A percentile compares a stretch with the other conserved stretches of the same genome.
phyloP scores from a whole-genome alignment of 2,888 invertebrate species.

The Ferrisia virgata region DNA sequence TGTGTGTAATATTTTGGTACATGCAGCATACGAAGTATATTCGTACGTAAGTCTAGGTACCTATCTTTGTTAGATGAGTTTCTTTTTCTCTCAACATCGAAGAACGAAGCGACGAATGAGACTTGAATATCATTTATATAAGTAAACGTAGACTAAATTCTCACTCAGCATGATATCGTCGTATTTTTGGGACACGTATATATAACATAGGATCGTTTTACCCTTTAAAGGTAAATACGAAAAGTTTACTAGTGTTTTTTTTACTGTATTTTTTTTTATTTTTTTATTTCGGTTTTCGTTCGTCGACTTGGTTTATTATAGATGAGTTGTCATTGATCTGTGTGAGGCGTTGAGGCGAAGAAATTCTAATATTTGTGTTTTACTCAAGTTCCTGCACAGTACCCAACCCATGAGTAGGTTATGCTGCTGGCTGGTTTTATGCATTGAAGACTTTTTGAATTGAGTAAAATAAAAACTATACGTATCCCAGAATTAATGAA shows the following conservation, averaged over 20 bases:
- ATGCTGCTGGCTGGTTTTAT: too few relatives aligned
- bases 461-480: too few relatives aligned
- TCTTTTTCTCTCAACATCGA: not conserved
- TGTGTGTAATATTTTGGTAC: not conserved
- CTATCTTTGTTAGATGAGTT: too few relatives aligned
- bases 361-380: not conserved
- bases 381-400: too few relatives aligned
- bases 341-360: not conserved
- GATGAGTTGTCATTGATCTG: not conserved
- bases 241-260: not conserved
- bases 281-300: not conserved
- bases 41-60: not conserved
- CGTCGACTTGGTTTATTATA: not conserved
- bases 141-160: not conserved
- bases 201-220: not conserved
- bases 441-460: too few relatives aligned
- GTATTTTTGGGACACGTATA: not conserved
- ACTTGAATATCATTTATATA: not conserved
- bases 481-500: too few relatives aligned
- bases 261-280: not conserved
- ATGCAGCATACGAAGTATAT: not conserved
- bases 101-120: not conserved
- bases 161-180: slow-evolving; percentile 1
- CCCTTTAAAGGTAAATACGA: not conserved
- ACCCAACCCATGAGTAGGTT: too few relatives aligned